phyloP scores from a whole-genome alignment of 2,113 vertebrate genomes.

The Cacatua alba region DNA sequence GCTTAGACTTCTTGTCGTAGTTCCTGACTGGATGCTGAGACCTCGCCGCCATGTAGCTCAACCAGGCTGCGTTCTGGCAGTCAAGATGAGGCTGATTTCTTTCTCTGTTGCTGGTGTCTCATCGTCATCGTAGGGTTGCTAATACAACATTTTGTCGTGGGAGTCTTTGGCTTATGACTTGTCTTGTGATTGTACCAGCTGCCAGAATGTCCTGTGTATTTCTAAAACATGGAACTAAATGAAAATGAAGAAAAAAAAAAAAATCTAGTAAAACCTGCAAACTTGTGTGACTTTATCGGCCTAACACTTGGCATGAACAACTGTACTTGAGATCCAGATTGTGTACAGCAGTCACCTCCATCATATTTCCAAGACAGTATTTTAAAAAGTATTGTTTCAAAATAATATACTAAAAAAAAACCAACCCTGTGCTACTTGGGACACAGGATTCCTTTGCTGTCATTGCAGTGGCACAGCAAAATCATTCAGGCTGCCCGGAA shows the following conservation, averaged over 20 bases:
- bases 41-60: background rate
- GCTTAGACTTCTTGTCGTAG: background rate
- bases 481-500: background rate
- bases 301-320: background rate
- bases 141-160: background rate
- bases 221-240: background rate
- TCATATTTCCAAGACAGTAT: background rate
- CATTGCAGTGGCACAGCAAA: background rate
- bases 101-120: background rate
- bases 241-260: background rate
- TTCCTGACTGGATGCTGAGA: background rate
- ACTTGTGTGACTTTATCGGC: background rate
- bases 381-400: background rate
- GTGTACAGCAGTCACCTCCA: background rate
- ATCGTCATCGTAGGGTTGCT: background rate
- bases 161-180: background rate
- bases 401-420: background rate
- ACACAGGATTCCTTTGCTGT: background rate
- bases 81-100: background rate
- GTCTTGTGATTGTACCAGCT: background rate
- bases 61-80: background rate
- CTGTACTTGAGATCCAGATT: background rate
- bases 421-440: background rate
- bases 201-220: background rate
- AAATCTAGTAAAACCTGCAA: background rate